These are phyloP conservation scores for Chunga burmeisteri DNA, from an alignment of 2,113 vertebrate genomes.

Conservation along the genomic window DNA sequence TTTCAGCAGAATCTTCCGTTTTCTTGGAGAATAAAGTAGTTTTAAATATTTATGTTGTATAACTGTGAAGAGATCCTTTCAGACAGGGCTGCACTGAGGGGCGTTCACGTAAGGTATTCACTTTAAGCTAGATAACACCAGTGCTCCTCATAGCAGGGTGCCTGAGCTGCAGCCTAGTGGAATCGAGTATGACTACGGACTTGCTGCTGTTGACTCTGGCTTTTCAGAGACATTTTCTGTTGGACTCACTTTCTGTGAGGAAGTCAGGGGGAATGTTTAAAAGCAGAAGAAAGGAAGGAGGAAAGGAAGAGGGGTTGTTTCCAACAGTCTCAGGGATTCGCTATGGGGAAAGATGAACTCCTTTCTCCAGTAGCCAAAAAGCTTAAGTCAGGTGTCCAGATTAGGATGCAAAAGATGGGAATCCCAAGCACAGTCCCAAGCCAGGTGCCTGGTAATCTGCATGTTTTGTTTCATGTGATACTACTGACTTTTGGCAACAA, in stretches of 20 bases:
- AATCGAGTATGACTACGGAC: not conserved
- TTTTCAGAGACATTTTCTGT: not conserved
- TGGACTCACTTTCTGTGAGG: not conserved
- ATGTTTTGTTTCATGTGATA: not conserved
- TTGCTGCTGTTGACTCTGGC: not conserved
- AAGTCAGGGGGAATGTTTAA: not conserved
- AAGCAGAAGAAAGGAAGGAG: not conserved
- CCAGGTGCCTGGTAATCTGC: not conserved
- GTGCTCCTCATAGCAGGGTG: not conserved
- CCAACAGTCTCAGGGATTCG: not conserved
- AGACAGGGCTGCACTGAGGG: not conserved
- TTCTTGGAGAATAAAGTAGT: not conserved
- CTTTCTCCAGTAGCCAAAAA: not conserved
- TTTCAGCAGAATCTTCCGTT: not conserved
- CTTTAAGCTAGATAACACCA: not conserved
- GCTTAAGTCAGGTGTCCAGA: not conserved
- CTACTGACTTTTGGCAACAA: not conserved
- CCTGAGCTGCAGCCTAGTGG: not conserved
- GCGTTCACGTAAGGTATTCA: not conserved
- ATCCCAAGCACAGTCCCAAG: not conserved
- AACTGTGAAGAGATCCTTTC: not conserved
- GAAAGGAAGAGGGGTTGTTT: not conserved
- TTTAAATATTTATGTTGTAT: not conserved
- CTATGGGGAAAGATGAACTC: not conserved
- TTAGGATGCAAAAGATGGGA: not conserved